Percentiles rank a stretch among this genome's conserved stretches.
phyloP scores from a whole-genome alignment of 2,113 vertebrate genomes.

The Barbus barbus region DNA sequence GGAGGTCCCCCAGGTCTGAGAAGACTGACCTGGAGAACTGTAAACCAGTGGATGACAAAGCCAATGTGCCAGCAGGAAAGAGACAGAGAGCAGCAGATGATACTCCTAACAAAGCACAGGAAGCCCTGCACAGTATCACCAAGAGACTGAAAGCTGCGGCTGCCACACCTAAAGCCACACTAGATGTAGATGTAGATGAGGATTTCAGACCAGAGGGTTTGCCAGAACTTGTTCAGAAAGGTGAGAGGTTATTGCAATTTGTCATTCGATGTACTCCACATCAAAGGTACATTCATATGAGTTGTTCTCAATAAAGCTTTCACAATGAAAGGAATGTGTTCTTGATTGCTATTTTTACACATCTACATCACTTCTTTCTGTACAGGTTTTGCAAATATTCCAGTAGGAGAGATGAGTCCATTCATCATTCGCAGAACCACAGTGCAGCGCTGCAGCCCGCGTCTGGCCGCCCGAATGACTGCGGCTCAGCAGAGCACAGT shows the following conservation, averaged over 20 bases:
- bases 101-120: constrained; percentile 64
- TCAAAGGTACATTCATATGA: background rate
- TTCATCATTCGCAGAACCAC: constrained; percentile 79
- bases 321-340: background rate
- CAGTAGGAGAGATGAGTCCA: constrained; percentile 77
- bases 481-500: constrained; percentile 21
- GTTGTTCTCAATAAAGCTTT: background rate
- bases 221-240: constrained; percentile 84
- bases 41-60: constrained; percentile 50
- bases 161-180: constrained; percentile 50
- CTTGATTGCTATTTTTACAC: background rate
- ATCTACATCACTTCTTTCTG: background rate
- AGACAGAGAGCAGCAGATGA: constrained; percentile 61
- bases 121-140: constrained; percentile 73
- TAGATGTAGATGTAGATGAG: constrained; percentile 56
- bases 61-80: constrained; percentile 69
- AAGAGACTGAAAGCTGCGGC: constrained; percentile 65
- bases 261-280: background rate
- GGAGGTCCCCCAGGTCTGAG: constrained; percentile 23
- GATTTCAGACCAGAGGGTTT: constrained; percentile 79
- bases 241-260: constrained; percentile 62
- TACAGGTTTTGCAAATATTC: constrained; percentile 84
- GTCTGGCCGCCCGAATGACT: constrained; percentile 61
- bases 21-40: constrained; percentile 56
- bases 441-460: constrained; percentile 74